Percentiles rank a stretch among this genome's conserved stretches.
Evolutionary conservation across 2,113 vertebrate species (phyloP).

Genomic region (Apodemus sylvaticus): DNA sequence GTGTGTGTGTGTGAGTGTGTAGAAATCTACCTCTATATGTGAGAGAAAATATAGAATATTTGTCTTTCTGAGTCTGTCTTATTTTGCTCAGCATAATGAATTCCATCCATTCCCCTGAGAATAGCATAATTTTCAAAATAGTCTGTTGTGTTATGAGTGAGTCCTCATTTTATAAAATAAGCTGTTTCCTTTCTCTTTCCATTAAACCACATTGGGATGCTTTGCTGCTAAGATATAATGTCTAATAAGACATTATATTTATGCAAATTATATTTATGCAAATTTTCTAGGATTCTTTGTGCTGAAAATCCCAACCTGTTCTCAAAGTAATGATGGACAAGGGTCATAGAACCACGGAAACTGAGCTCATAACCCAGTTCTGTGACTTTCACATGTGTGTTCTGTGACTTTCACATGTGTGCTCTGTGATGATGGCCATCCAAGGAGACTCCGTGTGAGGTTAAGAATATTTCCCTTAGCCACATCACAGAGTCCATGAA

Average conservation of each 20-base stretch:
- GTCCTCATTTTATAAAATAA: constrained; percentile 22
- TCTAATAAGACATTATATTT: no score
- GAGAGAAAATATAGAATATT: background rate
- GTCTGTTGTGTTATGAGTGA: background rate
- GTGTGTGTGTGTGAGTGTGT: no score
- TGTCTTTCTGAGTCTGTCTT: background rate
- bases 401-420: no score
- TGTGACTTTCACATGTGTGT: background rate
- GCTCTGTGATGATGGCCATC: no score
- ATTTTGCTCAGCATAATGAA: background rate
- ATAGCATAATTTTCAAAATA: background rate
- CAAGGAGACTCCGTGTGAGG: background rate
- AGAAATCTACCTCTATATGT: background rate
- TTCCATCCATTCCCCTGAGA: background rate
- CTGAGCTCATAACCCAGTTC: background rate
- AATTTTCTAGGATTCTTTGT: background rate
- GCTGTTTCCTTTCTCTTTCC: background rate
- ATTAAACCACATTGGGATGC: background rate
- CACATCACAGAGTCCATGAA: background rate
- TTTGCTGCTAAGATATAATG: background rate
- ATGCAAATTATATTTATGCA: background rate
- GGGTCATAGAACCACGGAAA: background rate
- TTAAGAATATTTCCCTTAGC: background rate
- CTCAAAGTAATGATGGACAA: background rate
- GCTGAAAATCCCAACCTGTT: background rate